Conservation (phyloP, 2,797 vertebrate genomes). For the Neostethus bicornis region DNA sequence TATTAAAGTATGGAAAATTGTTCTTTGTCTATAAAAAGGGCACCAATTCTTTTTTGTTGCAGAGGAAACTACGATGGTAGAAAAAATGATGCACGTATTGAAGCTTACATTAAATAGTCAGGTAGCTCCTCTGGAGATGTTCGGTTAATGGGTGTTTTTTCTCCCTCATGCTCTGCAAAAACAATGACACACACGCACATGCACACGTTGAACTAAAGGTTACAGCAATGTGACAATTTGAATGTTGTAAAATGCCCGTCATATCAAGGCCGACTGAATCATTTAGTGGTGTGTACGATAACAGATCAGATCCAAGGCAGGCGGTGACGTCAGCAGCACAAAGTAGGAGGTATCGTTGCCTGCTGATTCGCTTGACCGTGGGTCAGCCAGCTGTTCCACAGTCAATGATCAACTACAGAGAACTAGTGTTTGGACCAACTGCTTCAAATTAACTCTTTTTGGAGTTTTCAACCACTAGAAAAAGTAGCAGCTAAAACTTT, state of each 20-base stretch:
- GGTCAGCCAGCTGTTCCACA: conserved; percentile 78
- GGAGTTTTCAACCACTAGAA: conserved; percentile 12
- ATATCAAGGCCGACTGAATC: conserved; percentile 54
- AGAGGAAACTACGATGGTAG: too few species aligned
- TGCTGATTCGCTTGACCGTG: conserved; percentile 66
- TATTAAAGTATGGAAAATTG: too few species aligned
- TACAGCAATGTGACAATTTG: conserved; percentile 60
- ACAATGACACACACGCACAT: conserved; percentile 44
- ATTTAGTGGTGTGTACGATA: conserved; percentile 69
- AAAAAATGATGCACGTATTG: conserved; percentile 21
- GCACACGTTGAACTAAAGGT: conserved; percentile 38
- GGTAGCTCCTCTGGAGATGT: conserved; percentile 74
- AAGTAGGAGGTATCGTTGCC: conserved; percentile 60
- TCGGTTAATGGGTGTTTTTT: conserved; percentile 74
- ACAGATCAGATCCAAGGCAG: conserved; percentile 51
- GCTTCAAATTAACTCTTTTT: conserved; percentile 2
- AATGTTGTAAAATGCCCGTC: conserved; percentile 61
- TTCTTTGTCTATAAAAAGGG: too few species aligned
- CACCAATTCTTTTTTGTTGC: too few species aligned
- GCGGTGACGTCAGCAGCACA: conserved; percentile 54
- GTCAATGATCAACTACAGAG: conserved; percentile 77
- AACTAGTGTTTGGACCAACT: conserved; percentile 16
- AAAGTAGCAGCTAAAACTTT: background rate
- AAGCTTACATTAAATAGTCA: conserved; percentile 87
- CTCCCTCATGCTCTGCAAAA: conserved; percentile 69